A percentile compares a stretch with the other conserved stretches of the same genome.
Evolutionary conservation across 2,888 invertebrate species (phyloP).

Genomic region (Gortyna flavago): DNA sequence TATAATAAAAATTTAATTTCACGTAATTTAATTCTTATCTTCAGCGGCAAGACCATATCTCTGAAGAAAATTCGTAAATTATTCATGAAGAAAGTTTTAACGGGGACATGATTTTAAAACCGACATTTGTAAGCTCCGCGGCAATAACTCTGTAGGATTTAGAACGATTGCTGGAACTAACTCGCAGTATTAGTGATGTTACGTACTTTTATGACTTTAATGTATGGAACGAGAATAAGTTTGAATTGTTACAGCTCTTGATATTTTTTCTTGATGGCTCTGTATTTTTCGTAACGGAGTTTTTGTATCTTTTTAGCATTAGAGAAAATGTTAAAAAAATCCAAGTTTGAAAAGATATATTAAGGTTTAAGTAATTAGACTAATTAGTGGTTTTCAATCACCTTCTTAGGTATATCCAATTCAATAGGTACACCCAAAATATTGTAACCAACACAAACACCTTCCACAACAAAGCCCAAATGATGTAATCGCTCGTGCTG

Average conservation of each 20-base stretch:
- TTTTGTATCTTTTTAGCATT: background rate
- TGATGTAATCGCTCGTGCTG: constrained; percentile 18
- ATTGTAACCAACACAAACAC: constrained; percentile 2
- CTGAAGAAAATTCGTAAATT: constrained; percentile 89
- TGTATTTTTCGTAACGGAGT: background rate
- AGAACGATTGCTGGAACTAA: constrained; percentile 66
- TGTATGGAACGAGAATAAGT: constrained; percentile 24
- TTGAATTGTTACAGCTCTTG: background rate
- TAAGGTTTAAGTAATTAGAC: background rate
- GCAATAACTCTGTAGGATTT: constrained; percentile 78
- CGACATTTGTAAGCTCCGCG: constrained; percentile 87
- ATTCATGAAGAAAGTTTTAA: constrained; percentile 90
- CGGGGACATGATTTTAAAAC: constrained; percentile 89
- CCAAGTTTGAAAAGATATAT: background rate
- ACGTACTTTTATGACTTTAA: constrained; percentile 36
- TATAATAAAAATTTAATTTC: constrained; percentile 87
- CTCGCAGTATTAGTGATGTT: constrained; percentile 54
- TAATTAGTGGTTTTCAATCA: background rate
- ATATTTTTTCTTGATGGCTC: background rate
- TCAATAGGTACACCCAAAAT: background rate
- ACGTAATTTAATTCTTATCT: constrained; percentile 89
- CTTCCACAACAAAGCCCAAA: constrained; percentile 3
- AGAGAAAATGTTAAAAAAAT: background rate
- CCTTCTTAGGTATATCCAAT: constrained; percentile 3
- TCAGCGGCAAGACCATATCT: constrained; percentile 87